Evolutionary conservation across 2,797 vertebrate species (phyloP), one percentile per base, ranked within the genome.

Genomic region (Anabas testudineus): DNA sequence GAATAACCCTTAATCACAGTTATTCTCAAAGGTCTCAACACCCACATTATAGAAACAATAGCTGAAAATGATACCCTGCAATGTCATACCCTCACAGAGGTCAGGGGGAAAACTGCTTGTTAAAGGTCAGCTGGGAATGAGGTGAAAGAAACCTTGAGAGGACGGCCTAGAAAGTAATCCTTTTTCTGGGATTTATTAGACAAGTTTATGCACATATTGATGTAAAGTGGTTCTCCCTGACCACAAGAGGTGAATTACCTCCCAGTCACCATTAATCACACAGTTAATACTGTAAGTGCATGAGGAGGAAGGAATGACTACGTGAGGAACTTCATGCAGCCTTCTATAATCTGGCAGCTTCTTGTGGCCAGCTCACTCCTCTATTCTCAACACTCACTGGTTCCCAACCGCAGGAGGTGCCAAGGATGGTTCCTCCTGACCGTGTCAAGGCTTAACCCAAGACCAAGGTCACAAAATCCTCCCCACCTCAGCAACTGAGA

Each of bases 291-390:
- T 43, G 26, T 37, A 64, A 68, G 22, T 37, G 60, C 52, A 62
- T 26, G 47, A 30, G 18, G 54, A 54, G 34, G 67, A 41, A 58
- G 49, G 52, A 80, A 64, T 41, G 71, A 56, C 87, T 90, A 93
- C 83, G 82, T 92, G 93, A 90, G 80, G 70, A 80, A 74, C 64
- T 49, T 76, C 91, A 90, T 79, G 82, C 74, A 84, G 75, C 57
- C 43, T 71, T 39, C 59, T 13, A 22, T 73, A 77, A 80, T 77
- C 78, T 86, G 83, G 77, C 86, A 88, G 78, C 68, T 67, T 78
- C 62, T 76, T 71, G 46, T 70, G 60, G 69, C 60, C 69, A 73
- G 71, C 73, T 86, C 55, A 30, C 71, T 76, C 62, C 64, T 81
- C 78, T 78, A 32, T 61, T 74, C 73, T 82, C 22, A 55, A 71